Evolutionary conservation across 2,888 invertebrate genomes (phyloP).

Genomic region (Oxycera nigricornis): DNA sequence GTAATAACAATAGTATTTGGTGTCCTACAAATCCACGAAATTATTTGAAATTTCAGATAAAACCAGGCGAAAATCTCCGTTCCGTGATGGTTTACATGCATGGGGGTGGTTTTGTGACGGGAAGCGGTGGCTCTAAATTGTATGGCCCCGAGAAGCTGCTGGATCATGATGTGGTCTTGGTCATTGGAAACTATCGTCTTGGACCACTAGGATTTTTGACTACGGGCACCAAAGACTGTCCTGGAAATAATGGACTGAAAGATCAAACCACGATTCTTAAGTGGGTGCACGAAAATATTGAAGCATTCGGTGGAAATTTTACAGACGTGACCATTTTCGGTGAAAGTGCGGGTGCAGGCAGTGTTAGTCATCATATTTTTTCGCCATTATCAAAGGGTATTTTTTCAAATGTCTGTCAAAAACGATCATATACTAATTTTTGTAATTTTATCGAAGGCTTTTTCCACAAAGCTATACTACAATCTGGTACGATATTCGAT

Average conservation of each 20-base stretch:
- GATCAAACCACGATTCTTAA: conserved; percentile 66
- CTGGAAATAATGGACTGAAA: conserved; percentile 69
- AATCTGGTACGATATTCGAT: conserved; percentile 71
- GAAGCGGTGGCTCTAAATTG: conserved; percentile 67
- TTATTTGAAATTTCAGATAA: neutral
- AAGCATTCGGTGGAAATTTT: conserved; percentile 66
- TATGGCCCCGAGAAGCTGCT: conserved; percentile 71
- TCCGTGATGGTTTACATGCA: conserved; percentile 70
- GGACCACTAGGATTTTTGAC: conserved; percentile 68
- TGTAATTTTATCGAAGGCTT: conserved; percentile 63
- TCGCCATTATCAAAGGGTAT: conserved; percentile 58
- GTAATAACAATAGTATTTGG: neutral
- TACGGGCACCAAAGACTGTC: conserved; percentile 65
- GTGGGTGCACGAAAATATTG: conserved; percentile 67
- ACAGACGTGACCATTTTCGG: conserved; percentile 68
- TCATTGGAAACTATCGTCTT: conserved; percentile 70
- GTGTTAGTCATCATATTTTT: conserved; percentile 68
- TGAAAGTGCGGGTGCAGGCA: conserved; percentile 69
- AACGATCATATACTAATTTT: neutral
- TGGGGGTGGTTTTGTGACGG: conserved; percentile 71
- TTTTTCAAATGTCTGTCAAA: too few species aligned
- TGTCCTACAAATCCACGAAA: neutral
- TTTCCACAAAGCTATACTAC: conserved; percentile 73
- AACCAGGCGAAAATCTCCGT: neutral
- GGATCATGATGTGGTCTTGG: conserved; percentile 70